These are phyloP conservation scores for Ectropis grisescens DNA, from an alignment of 1,140 invertebrate genomes.

Conservation along the genomic window DNA sequence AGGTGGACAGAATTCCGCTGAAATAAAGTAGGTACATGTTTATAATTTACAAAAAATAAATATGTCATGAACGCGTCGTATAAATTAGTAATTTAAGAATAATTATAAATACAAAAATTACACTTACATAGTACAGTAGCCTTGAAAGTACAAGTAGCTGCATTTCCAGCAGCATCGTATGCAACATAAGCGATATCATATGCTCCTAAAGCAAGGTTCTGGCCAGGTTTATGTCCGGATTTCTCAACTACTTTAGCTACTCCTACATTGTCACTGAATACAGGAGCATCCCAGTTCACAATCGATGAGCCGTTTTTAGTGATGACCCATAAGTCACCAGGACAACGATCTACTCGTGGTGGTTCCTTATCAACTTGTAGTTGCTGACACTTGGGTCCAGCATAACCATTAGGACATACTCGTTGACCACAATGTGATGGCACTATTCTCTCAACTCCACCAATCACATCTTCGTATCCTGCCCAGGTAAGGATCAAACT, in stretches of 20 bases:
- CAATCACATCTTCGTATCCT: constrained; percentile 89
- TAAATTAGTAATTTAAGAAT: too few species aligned
- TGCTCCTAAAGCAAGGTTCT: constrained; percentile 92
- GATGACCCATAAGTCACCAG: constrained; percentile 94
- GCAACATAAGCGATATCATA: constrained; percentile 96
- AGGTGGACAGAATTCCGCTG: constrained; percentile 91
- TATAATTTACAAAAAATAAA: too few species aligned
- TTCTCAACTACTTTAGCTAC: constrained; percentile 86
- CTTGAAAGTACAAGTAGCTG: constrained; percentile 93
- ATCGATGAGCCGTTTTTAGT: constrained; percentile 92
- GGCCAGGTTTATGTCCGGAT: constrained; percentile 89
- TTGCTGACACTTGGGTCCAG: constrained; percentile 86
- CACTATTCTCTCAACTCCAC: constrained; percentile 92
- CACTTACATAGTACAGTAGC: constrained; percentile 90
- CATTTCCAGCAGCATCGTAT: constrained; percentile 90
- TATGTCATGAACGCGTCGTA: too few species aligned
- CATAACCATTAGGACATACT: constrained; percentile 87
- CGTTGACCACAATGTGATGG: constrained; percentile 93
- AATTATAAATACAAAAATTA: not conserved
- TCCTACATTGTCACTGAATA: constrained; percentile 90
- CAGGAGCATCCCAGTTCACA: constrained; percentile 95
- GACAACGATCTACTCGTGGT: constrained; percentile 90
- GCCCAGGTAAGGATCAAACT: constrained; percentile 92
- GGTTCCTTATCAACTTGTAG: constrained; percentile 88
- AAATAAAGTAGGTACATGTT: constrained; percentile 9